Evolutionary conservation across 2,797 vertebrate species (phyloP).

Genomic region (Hipposideros larvatus): DNA sequence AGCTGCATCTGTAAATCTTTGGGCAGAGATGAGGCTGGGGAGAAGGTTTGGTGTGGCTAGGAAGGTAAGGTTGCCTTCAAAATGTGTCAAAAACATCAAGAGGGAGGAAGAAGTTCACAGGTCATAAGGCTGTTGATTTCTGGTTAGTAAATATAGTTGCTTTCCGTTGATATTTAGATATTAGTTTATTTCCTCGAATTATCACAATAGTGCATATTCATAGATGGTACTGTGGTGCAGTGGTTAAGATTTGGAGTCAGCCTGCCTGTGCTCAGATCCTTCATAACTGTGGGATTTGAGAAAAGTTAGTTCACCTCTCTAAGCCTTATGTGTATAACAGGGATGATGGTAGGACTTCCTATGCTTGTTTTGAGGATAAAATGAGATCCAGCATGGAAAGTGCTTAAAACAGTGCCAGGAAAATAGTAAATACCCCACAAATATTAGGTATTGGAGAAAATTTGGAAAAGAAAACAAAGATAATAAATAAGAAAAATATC

Average conservation of each 20-base stretch:
- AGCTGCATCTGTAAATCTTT: constrained; percentile 41
- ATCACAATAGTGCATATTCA: neutral
- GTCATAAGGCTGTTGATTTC: neutral
- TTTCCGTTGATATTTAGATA: constrained; percentile 50
- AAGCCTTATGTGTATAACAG: neutral
- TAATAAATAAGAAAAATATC: constrained; percentile 1
- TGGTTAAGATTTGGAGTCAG: neutral
- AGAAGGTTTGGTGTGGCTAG: neutral
- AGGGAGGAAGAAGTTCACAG: neutral
- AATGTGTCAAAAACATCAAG: neutral
- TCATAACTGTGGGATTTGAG: neutral
- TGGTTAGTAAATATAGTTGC: neutral
- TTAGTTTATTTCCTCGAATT: constrained; percentile 32
- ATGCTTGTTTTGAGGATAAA: neutral
- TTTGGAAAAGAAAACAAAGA: neutral
- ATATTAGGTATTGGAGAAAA: constrained; percentile 11
- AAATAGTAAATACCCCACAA: neutral
- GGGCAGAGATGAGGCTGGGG: neutral
- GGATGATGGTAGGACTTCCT: neutral
- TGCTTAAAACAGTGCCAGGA: neutral
- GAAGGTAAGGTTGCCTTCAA: constrained; percentile 11
- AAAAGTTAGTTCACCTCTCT: neutral
- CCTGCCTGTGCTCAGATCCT: neutral
- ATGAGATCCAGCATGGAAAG: neutral
- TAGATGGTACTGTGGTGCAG: neutral